phyloP scores from a whole-genome alignment of 1,140 invertebrate genomes.

The Gonatopus flavifemur region DNA sequence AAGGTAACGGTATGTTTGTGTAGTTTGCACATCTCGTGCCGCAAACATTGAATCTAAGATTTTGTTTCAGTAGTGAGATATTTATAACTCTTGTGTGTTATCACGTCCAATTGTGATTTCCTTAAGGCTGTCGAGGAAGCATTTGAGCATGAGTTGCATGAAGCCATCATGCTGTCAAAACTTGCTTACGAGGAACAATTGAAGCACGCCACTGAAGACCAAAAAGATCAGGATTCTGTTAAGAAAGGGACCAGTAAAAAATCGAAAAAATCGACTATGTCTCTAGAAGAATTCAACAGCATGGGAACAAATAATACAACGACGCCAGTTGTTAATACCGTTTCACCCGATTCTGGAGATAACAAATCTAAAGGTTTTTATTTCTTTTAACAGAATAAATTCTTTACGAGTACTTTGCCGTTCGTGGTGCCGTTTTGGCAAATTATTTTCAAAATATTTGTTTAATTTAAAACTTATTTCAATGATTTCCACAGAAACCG shows the following conservation, averaged over 20 bases:
- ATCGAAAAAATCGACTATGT: conserved; percentile 61
- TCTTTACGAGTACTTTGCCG: background rate
- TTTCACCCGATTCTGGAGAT: conserved; percentile 20
- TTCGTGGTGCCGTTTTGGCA: background rate
- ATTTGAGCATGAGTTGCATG: conserved; percentile 63
- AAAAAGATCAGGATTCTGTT: conserved; percentile 46
- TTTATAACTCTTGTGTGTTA: conserved; percentile 25
- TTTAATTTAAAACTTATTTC: too few species aligned
- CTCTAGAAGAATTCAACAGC: conserved; percentile 65
- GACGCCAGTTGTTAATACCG: background rate
- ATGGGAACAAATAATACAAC: conserved; percentile 28
- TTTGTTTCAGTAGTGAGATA: conserved; percentile 34
- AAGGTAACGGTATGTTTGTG: too few species aligned
- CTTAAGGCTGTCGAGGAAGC: conserved; percentile 58
- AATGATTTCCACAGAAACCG: conserved; percentile 36
- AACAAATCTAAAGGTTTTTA: conserved; percentile 33
- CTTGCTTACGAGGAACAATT: conserved; percentile 62
- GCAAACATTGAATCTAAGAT: conserved; percentile 18
- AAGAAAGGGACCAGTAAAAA: conserved; percentile 60
- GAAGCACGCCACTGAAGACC: conserved; percentile 42
- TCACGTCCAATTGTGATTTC: conserved; percentile 24
- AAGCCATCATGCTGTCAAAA: conserved; percentile 64
- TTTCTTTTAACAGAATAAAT: background rate
- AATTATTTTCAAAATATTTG: background rate
- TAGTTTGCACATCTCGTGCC: too few species aligned